These are phyloP conservation scores for Urocolius indicus DNA, from an alignment of 2,113 vertebrate species.

Conservation along the genomic window DNA sequence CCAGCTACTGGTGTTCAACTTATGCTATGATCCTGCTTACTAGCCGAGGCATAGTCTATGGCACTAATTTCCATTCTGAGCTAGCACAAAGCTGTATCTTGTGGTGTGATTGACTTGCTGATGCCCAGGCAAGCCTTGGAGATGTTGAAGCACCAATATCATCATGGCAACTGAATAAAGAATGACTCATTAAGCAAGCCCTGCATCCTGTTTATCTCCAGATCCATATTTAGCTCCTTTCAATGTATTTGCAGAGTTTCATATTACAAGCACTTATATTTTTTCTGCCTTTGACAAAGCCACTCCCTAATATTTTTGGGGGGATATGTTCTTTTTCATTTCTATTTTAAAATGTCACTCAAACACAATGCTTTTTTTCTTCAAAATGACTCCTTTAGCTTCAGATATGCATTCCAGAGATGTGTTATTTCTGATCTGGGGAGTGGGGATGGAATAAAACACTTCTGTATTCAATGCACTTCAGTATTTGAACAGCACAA, in stretches of 20 bases:
- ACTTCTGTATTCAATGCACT: not conserved
- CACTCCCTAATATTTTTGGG: not conserved
- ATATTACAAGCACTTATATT: not conserved
- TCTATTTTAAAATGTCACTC: not conserved
- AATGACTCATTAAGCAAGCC: not conserved
- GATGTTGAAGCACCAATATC: not conserved
- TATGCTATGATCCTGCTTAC: not conserved
- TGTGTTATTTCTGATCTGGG: not conserved
- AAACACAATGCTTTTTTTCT: not conserved
- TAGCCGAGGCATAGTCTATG: not conserved
- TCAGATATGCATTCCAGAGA: not conserved
- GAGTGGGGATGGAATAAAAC: rapidly evolving
- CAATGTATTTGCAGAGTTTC: not conserved
- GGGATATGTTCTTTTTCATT: not conserved
- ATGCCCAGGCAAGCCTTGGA: not conserved
- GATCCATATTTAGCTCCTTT: not conserved
- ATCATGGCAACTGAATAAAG: not conserved
- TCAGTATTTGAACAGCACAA: not conserved
- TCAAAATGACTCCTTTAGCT: not conserved
- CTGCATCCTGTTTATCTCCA: not conserved
- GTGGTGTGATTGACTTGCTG: not conserved
- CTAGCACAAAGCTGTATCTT: not conserved
- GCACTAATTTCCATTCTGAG: not conserved
- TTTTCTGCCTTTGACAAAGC: conserved; percentile 3
- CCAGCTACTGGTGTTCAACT: not conserved